phyloP scores from a whole-genome alignment of 2,797 vertebrate genomes.

The Eulemur coronatus region DNA sequence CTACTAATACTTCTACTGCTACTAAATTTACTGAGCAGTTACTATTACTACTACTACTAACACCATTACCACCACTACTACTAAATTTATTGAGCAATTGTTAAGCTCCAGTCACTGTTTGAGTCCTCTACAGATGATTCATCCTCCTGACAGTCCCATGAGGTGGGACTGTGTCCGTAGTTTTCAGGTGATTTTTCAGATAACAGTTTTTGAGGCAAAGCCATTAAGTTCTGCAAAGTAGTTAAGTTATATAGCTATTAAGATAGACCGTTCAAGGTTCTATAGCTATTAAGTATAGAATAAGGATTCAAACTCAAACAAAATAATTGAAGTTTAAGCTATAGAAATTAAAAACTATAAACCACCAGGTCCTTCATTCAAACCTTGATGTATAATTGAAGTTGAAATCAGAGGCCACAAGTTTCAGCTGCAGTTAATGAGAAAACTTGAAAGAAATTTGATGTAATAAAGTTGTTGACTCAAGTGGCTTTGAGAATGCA shows the following conservation, averaged over 20 bases:
- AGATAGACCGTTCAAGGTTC: background rate
- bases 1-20: too few species aligned
- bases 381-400: conserved; percentile 4
- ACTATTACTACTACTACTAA: too few species aligned
- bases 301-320: background rate
- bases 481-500: background rate
- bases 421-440: background rate
- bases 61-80: background rate
- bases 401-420: background rate
- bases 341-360: background rate
- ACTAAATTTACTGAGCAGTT: background rate
- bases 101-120: background rate
- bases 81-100: background rate
- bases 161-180: background rate
- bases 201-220: background rate
- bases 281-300: background rate
- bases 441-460: background rate
- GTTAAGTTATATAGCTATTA: background rate
- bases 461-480: conserved; percentile 22
- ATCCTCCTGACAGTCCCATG: background rate
- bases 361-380: background rate
- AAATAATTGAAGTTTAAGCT: background rate
- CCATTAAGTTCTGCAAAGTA: background rate
- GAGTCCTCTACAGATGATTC: background rate
- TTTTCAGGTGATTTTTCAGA: background rate